Base-by-base conservation (phyloP, 2,113 vertebrate genomes). In the Numenius arquata region DNA sequence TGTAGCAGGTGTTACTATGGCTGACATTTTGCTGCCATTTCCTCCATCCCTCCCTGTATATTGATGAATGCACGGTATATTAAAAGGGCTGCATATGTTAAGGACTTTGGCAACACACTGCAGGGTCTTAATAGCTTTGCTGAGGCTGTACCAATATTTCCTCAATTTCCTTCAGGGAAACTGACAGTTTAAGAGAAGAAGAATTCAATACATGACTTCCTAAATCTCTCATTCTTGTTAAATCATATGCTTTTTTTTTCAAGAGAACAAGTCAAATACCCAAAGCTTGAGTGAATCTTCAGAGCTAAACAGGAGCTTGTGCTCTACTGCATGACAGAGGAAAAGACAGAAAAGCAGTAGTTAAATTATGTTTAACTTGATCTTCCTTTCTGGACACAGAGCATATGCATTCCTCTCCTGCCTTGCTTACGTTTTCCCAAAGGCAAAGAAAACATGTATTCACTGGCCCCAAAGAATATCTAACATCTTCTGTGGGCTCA, bases 1-100 rank as follows among this genome's bases (percentile, higher is more conserved):
- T 86, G 62, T 80, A 73, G 89, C 87, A 93, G n/a, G 94, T 95
- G 93, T 97, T 74, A 93, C 73, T 91, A 92, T 56, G 75, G 68
- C 29, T 91, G 78, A 94, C 84, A 95, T 95, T 88, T 87, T 89
- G 23, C 80, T 94, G 73, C 80, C 73, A 47, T 89, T 90, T 90
- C 43, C 50, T 93, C 29, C 78, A 68, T 65, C 32, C 50, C 11
- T 90, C 47, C 45, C 32, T 22, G 43, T 76, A 36, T 36, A 63
- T 8, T 84, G 43, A 82, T 71, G 88, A 79, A 80, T 66, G 40
- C 52, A 81, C 26, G 61, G 22, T 59, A 21, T 52, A 38, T 90
- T 86, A 40, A 85, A 84, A 55, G 47, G 83, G 27, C 68, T 80
- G 21, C 36, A 23, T 47, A 38, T 73, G 62, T 59, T 82, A 76